Conservation (phyloP, 2,113 vertebrate genomes). For the Syngnathoides biaculeatus region DNA sequence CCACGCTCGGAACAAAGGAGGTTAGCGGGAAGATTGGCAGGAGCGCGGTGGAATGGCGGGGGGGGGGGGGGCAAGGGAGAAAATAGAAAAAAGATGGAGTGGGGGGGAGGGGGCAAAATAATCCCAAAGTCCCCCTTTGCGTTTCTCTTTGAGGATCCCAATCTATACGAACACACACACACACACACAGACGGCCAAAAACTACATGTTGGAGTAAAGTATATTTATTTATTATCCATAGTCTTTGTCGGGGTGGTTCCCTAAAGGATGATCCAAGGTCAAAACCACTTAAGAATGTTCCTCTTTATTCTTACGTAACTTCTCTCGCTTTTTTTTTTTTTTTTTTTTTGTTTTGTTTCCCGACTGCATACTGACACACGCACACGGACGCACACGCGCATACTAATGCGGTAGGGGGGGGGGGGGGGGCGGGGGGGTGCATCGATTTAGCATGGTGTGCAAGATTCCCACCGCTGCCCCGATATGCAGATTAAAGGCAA, state of each 20-base stretch:
- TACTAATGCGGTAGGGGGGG: slow-evolving; percentile 60
- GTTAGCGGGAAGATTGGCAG: slow-evolving; percentile 41
- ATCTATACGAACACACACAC: slow-evolving; percentile 52
- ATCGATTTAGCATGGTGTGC: slow-evolving; percentile 74
- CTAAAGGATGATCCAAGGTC: slow-evolving; percentile 60
- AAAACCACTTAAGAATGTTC: slow-evolving; percentile 72
- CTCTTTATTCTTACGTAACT: slow-evolving; percentile 69
- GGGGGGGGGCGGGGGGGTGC: slow-evolving; percentile 68
- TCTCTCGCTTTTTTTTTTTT: slow-evolving; percentile 33
- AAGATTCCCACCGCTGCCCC: slow-evolving; percentile 72
- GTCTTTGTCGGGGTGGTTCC: slow-evolving; percentile 9
- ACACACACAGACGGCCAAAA: slow-evolving; percentile 6
- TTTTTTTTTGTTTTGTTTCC: slow-evolving; percentile 36
- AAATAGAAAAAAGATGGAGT: slow-evolving; percentile 29
- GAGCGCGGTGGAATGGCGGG: slow-evolving; percentile 6
- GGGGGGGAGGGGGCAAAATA: slow-evolving; percentile 9
- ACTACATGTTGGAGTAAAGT: slow-evolving; percentile 48
- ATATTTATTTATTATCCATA: slow-evolving; percentile 54
- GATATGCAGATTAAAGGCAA: slow-evolving; percentile 65
- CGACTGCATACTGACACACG: slow-evolving; percentile 64
- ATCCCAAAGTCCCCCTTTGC: slow-evolving; percentile 49
- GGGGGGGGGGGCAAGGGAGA: slow-evolving; percentile 31
- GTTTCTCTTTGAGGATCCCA: slow-evolving; percentile 48
- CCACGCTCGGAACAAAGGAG: slow-evolving; percentile 58
- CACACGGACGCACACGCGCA: slow-evolving; percentile 40